Evolutionary conservation across 1,140 invertebrate genomes (phyloP).

Genomic region (Formica selysi): DNA sequence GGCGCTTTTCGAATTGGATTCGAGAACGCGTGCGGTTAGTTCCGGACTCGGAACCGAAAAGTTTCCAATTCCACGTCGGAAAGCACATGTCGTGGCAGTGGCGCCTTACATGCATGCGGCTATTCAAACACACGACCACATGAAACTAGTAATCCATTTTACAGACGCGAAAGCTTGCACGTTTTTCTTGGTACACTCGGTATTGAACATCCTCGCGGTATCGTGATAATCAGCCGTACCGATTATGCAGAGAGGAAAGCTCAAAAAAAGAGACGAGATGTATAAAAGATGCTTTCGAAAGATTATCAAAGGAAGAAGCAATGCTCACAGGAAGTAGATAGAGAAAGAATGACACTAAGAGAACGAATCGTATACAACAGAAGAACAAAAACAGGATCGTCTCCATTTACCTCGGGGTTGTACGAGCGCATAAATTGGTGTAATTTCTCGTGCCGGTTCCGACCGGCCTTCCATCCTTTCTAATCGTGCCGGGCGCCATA

Average conservation of each 20-base stretch:
- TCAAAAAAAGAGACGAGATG: slow-evolving; percentile 22
- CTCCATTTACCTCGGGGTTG: slow-evolving; percentile 51
- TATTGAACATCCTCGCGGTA: slow-evolving; percentile 1
- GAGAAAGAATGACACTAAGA: slow-evolving; percentile 17
- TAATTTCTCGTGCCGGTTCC: slow-evolving; percentile 76
- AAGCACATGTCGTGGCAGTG: slow-evolving; percentile 47
- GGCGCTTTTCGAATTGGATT: slow-evolving; percentile 63
- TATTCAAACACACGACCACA: slow-evolving; percentile 38
- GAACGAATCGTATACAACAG: background rate
- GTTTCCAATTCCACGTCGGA: slow-evolving; percentile 53
- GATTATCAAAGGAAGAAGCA: slow-evolving; percentile 60
- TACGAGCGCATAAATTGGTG: slow-evolving; percentile 78
- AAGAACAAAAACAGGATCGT: background rate
- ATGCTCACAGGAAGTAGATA: slow-evolving; percentile 26
- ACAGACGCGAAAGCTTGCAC: slow-evolving; percentile 26
- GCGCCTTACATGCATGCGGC: slow-evolving; percentile 34
- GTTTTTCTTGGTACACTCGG: slow-evolving; percentile 26
- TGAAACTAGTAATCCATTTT: slow-evolving; percentile 68
- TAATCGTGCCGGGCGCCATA: slow-evolving; percentile 64
- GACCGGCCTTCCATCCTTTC: slow-evolving; percentile 71
- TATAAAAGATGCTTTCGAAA: slow-evolving; percentile 61
- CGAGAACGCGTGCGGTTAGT: slow-evolving; percentile 34
- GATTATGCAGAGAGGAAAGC: slow-evolving; percentile 14
- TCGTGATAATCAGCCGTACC: slow-evolving; percentile 28
- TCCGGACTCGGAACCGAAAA: slow-evolving; percentile 51